A percentile compares a stretch with the other conserved stretches of the same genome.
Conservation (phyloP, 1,140 invertebrate species). For the Calosoma granatense region DNA sequence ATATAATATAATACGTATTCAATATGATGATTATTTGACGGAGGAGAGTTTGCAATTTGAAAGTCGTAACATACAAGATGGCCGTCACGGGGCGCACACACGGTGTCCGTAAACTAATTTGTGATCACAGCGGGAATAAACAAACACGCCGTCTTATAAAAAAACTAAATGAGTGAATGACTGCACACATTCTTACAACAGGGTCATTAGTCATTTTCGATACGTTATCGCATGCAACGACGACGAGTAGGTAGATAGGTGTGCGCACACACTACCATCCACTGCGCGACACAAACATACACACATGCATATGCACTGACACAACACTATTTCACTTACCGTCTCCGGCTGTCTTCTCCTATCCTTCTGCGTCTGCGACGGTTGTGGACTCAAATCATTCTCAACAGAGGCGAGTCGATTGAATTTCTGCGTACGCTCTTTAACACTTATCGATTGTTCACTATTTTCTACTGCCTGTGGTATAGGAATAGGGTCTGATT, state of each 20-base stretch:
- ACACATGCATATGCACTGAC: not conserved
- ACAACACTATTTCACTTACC: too few relatives aligned
- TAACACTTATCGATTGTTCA: slow-evolving; percentile 67
- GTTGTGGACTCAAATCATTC: slow-evolving; percentile 48
- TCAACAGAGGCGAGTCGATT: slow-evolving; percentile 79
- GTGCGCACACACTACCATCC: slow-evolving; percentile 17
- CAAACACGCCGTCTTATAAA: slow-evolving; percentile 45
- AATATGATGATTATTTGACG: not conserved
- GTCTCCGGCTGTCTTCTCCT: slow-evolving; percentile 39
- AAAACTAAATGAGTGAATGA: slow-evolving; percentile 51
- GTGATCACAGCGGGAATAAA: slow-evolving; percentile 51
- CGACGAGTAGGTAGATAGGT: slow-evolving; percentile 20
- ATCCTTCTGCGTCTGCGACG: slow-evolving; percentile 51
- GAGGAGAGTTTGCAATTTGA: slow-evolving; percentile 7
- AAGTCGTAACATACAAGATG: slow-evolving; percentile 9
- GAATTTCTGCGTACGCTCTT: slow-evolving; percentile 85
- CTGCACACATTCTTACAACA: slow-evolving; percentile 44
- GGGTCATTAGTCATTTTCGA: slow-evolving; percentile 33
- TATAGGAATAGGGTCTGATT: slow-evolving; percentile 12
- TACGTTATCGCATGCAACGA: slow-evolving; percentile 31
- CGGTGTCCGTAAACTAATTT: slow-evolving; percentile 46
- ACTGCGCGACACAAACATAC: not conserved
- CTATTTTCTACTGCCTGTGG: slow-evolving; percentile 29
- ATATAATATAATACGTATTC: not conserved
- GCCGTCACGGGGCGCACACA: slow-evolving; percentile 21